Conservation (phyloP, 2,113 vertebrate species). For the Sylvietta virens region DNA sequence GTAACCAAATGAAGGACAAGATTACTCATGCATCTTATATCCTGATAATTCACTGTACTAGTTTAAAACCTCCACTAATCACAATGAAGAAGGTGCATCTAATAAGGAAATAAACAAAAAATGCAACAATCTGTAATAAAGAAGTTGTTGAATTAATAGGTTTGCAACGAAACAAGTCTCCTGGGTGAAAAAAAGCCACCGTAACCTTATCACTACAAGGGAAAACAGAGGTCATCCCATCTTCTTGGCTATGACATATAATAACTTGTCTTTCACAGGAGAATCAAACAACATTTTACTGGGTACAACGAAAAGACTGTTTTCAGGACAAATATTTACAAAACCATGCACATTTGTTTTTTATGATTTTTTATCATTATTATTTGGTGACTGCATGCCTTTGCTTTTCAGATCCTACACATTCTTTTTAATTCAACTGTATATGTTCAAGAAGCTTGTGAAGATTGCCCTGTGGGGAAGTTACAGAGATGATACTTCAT, state of each 20-base stretch:
- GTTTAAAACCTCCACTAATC: not conserved
- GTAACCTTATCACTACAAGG: not conserved
- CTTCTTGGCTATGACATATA: not conserved
- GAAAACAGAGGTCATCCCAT: not conserved
- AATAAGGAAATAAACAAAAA: not conserved
- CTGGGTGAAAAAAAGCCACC: not conserved
- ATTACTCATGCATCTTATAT: not conserved
- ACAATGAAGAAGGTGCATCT: not conserved
- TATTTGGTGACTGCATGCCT: not conserved
- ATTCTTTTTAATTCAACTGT: not conserved
- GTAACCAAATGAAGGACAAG: not conserved
- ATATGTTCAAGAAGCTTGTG: not conserved
- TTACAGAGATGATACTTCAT: not conserved
- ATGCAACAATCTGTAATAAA: not conserved
- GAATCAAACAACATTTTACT: not conserved
- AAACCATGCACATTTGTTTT: accelerated
- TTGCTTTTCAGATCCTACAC: not conserved
- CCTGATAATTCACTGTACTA: not conserved
- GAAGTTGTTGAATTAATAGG: not conserved
- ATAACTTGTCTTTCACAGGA: not conserved
- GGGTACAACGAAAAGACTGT: not conserved
- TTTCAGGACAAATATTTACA: not conserved
- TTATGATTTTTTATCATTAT: not conserved
- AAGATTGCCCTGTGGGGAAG: not conserved
- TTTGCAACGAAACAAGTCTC: not conserved